A percentile compares a stretch with the other conserved stretches of the same genome.
These are phyloP conservation scores for Dinoponera quadriceps DNA, from an alignment of 1,140 invertebrate species.

Conservation along the genomic window DNA sequence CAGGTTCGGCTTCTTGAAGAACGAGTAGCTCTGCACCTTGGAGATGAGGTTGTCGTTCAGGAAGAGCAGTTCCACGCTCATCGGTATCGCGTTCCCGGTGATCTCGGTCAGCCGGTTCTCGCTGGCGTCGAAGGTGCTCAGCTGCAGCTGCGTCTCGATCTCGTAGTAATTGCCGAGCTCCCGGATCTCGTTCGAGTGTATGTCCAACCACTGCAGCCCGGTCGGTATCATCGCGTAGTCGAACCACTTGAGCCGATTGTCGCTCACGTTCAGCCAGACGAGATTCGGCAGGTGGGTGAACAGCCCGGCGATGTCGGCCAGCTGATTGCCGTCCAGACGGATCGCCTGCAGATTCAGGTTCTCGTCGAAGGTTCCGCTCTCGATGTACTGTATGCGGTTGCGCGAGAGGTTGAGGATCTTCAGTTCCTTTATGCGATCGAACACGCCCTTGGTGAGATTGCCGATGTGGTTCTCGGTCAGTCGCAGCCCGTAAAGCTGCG, in stretches of 20 bases:
- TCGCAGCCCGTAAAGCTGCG: slow-evolving; percentile 92
- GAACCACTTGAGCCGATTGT: slow-evolving; percentile 95
- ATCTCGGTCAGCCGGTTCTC: slow-evolving; percentile 94
- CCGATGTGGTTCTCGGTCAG: slow-evolving; percentile 95
- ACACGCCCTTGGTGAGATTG: slow-evolving; percentile 93
- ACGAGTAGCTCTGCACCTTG: slow-evolving; percentile 96
- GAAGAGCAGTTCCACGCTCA: slow-evolving; percentile 93
- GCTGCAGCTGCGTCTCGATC: slow-evolving; percentile 92
- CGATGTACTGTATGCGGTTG: slow-evolving; percentile 94
- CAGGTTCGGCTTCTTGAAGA: slow-evolving; percentile 96
- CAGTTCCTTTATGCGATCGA: slow-evolving; percentile 92
- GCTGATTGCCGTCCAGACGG: slow-evolving; percentile 94
- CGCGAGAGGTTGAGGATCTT: slow-evolving; percentile 95
- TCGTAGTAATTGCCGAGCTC: slow-evolving; percentile 96
- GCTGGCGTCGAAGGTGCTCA: slow-evolving; percentile 95
- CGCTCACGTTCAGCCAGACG: slow-evolving; percentile 96
- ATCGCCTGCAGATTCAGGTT: slow-evolving; percentile 95
- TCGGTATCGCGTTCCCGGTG: slow-evolving; percentile 93
- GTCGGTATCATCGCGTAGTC: slow-evolving; percentile 96
- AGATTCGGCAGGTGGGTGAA: slow-evolving; percentile 95
- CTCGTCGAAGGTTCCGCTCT: slow-evolving; percentile 93
- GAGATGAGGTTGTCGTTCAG: slow-evolving; percentile 95
- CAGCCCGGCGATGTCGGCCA: slow-evolving; percentile 93
- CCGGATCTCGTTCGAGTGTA: slow-evolving; percentile 94
- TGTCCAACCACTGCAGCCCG: slow-evolving; percentile 95